A percentile compares a stretch with the other conserved stretches of the same genome.
phyloP scores from a whole-genome alignment of 2,113 vertebrate genomes.

The Strix uralensis region DNA sequence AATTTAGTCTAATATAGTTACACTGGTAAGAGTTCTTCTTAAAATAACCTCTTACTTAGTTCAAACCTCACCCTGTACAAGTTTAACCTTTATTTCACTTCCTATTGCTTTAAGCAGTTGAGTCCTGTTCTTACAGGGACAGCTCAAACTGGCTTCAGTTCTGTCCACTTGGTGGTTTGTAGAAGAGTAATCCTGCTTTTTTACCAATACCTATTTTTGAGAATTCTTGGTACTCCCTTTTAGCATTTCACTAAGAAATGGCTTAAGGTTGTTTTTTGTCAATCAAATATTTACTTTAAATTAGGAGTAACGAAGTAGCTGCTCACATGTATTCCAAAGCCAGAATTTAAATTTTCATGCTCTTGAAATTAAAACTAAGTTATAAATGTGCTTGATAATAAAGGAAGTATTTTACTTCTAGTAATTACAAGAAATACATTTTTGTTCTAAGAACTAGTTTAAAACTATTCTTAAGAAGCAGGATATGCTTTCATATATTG shows the following conservation, averaged over 20 bases:
- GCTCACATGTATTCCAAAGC: background rate
- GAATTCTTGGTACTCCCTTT: background rate
- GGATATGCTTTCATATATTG: background rate
- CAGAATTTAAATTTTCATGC: background rate
- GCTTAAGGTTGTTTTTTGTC: background rate
- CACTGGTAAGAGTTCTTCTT: background rate
- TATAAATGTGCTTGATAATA: background rate
- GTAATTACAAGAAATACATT: background rate
- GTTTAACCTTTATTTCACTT: background rate
- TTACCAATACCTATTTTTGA: background rate
- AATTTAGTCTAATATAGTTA: background rate
- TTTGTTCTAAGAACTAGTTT: background rate
- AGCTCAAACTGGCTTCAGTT: background rate
- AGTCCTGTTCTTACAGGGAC: background rate
- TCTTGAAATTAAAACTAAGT: background rate
- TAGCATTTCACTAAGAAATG: background rate
- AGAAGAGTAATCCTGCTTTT: background rate
- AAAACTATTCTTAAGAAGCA: background rate
- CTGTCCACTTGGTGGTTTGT: background rate
- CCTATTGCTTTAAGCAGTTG: background rate
- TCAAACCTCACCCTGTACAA: slow-evolving; percentile 2
- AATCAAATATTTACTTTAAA: background rate
- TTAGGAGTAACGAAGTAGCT: background rate
- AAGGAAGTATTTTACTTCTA: background rate
- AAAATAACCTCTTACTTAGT: background rate